These are phyloP conservation scores for Rattus norvegicus DNA, from an alignment of 2,113 vertebrate species.

Conservation along the genomic window DNA sequence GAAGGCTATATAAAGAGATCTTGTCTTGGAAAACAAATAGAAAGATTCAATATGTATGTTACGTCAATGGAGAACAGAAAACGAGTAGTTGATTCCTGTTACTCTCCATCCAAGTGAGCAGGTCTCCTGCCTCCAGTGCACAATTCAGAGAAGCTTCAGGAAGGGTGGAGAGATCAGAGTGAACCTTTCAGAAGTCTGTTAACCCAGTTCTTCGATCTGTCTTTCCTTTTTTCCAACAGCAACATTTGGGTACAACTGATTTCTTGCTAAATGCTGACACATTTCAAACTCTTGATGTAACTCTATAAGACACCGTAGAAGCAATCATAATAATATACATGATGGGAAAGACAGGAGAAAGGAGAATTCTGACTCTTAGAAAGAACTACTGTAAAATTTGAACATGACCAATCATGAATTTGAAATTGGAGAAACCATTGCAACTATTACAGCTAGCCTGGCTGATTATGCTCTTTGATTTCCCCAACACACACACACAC, in stretches of 20 bases:
- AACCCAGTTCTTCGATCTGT: slow-evolving; percentile 40
- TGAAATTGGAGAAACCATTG: neutral
- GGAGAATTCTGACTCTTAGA: slow-evolving; percentile 17
- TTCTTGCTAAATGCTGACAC: slow-evolving; percentile 31
- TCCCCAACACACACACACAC: neutral
- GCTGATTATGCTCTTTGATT: neutral
- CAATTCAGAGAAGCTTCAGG: neutral
- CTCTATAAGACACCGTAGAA: slow-evolving; percentile 19
- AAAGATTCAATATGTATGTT: neutral
- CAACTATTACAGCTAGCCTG: neutral
- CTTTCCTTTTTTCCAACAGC: slow-evolving; percentile 40
- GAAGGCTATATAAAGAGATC: neutral
- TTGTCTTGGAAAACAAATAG: neutral
- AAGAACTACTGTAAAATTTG: neutral
- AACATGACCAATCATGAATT: neutral
- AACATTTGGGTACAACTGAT: slow-evolving; percentile 57
- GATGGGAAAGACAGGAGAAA: neutral
- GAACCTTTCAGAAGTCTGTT: slow-evolving; percentile 47
- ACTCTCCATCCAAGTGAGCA: neutral
- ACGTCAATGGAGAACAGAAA: neutral
- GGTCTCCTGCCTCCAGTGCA: neutral
- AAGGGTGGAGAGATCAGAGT: neutral
- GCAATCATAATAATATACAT: neutral
- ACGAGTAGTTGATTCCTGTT: neutral
- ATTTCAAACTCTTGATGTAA: slow-evolving; percentile 55